Conservation (phyloP, 2,888 invertebrate species). For the Drosophila mayaguana region DNA sequence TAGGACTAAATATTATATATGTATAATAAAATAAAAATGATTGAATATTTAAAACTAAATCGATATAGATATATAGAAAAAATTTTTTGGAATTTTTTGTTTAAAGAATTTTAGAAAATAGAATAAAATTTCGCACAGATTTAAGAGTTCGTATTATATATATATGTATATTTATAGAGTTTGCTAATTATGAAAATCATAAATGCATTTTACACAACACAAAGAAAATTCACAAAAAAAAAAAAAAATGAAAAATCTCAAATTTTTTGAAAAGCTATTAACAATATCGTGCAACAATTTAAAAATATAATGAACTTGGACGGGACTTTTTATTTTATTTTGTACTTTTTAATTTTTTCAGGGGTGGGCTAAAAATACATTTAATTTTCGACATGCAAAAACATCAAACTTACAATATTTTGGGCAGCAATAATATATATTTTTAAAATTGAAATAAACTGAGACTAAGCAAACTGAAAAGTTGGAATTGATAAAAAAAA, state of each 20-base stretch:
- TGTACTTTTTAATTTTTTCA: not conserved
- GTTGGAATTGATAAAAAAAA: not conserved
- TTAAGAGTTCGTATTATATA: conserved; percentile 1
- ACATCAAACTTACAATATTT: conserved; percentile 31
- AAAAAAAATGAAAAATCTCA: too few relatives aligned
- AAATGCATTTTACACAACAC: conserved; percentile 60
- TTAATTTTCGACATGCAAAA: conserved; percentile 46
- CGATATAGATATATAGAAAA: conserved; percentile 29
- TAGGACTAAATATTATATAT: conserved; percentile 33
- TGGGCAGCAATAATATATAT: conserved; percentile 15
- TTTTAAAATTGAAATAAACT: not conserved
- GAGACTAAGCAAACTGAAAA: not conserved
- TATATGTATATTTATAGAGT: conserved; percentile 10
- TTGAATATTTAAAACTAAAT: conserved; percentile 17
- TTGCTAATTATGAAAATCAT: conserved; percentile 42
- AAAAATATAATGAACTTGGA: conserved; percentile 26
- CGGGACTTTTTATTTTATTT: not conserved
- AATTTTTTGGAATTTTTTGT: conserved; percentile 22
- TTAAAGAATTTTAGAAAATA: conserved; percentile 25
- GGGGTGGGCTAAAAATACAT: conserved; percentile 26
- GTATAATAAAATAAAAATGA: not conserved
- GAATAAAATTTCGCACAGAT: conserved; percentile 20
- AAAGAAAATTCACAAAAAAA: conserved; percentile 43
- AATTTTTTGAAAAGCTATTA: conserved; percentile 18
- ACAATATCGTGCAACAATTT: conserved; percentile 64